phyloP scores from a whole-genome alignment of 2,113 vertebrate species.

The Paedocypris sp. region DNA sequence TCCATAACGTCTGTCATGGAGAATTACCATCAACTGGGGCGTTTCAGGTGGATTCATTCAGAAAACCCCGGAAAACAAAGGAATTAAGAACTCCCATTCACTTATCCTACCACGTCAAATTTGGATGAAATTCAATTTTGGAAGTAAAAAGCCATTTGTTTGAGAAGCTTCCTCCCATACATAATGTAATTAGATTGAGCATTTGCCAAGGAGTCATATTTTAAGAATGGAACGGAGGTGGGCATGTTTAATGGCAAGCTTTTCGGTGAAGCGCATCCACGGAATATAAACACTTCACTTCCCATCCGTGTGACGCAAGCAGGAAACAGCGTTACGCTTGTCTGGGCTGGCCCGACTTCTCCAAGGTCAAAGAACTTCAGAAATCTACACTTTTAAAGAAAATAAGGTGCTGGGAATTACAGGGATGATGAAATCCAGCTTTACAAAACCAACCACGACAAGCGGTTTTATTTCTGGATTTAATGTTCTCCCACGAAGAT shows the following conservation, averaged over 20 bases:
- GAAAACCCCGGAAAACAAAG: slow-evolving; percentile 26
- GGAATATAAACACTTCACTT: slow-evolving; percentile 22
- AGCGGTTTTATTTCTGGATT: too few species aligned
- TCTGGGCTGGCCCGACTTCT: slow-evolving; percentile 23
- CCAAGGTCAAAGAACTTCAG: slow-evolving; percentile 29
- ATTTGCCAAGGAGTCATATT: slow-evolving; percentile 41
- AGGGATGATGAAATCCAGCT: too few species aligned
- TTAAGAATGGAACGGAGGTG: slow-evolving; percentile 18
- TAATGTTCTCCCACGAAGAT: too few species aligned
- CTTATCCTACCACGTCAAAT: slow-evolving; percentile 32
- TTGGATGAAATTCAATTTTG: slow-evolving; percentile 30
- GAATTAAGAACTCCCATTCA: slow-evolving; percentile 20
- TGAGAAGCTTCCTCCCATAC: slow-evolving; percentile 36
- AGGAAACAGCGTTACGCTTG: slow-evolving; percentile 2
- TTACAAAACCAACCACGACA: too few species aligned
- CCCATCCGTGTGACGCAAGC: slow-evolving; percentile 13
- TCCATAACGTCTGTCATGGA: slow-evolving; percentile 4
- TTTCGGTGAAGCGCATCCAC: slow-evolving; percentile 10
- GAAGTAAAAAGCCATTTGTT: slow-evolving; percentile 42
- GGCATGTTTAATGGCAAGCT: slow-evolving; percentile 9
- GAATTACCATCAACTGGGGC: not conserved
- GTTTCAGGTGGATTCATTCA: slow-evolving; percentile 15
- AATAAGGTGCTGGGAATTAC: too few species aligned
- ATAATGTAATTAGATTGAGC: slow-evolving; percentile 50
- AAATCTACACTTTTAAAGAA: not conserved